A percentile compares a stretch with the other conserved stretches of the same genome.
These are phyloP conservation scores for Protobothrops mucrosquamatus DNA, from an alignment of 2,113 vertebrate species.

Conservation along the genomic window DNA sequence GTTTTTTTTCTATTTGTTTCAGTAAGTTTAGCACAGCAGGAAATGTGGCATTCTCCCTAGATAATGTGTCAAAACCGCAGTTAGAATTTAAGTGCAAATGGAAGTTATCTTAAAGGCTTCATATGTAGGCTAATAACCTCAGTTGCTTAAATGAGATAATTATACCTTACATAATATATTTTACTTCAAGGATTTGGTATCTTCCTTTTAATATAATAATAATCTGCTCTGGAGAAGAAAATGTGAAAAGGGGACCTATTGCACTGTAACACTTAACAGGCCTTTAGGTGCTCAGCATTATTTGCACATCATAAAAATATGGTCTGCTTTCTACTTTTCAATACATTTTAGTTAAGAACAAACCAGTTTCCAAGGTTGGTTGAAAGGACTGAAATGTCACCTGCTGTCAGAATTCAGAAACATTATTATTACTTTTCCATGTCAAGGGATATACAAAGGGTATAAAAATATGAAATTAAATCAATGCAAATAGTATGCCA, in stretches of 20 bases:
- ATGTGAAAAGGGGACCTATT: constrained; percentile 27
- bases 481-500: neutral
- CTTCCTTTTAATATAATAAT: constrained; percentile 51
- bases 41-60: constrained; percentile 62
- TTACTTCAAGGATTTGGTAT: constrained; percentile 57
- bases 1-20: constrained; percentile 79
- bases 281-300: constrained; percentile 32
- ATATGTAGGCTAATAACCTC: constrained; percentile 67
- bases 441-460: neutral
- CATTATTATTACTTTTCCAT: neutral
- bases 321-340: neutral
- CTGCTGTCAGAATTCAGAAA: neutral
- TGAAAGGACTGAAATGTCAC: constrained; percentile 13
- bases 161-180: constrained; percentile 56
- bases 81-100: constrained; percentile 67
- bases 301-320: constrained; percentile 11
- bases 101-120: constrained; percentile 65
- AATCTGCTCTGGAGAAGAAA: constrained; percentile 24
- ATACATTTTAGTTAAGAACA: constrained; percentile 1
- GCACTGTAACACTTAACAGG: neutral
- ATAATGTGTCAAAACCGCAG: constrained; percentile 63
- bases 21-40: constrained; percentile 80
- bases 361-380: neutral
- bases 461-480: neutral
- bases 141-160: constrained; percentile 50